Evolutionary conservation across 1,140 invertebrate species (phyloP).

Genomic region (Penaeus vannamei): DNA sequence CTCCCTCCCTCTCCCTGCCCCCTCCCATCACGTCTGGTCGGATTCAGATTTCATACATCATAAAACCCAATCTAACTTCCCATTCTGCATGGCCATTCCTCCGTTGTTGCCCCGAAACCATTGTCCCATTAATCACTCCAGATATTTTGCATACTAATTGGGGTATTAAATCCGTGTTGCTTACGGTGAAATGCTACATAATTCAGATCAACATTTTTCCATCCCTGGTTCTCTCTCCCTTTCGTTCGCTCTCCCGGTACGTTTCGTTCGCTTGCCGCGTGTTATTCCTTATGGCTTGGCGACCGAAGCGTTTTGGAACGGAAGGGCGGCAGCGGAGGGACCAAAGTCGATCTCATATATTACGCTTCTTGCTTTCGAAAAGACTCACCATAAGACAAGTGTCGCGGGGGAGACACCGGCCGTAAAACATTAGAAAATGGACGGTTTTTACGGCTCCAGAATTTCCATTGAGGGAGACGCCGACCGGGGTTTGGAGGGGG

Average conservation of each 20-base stretch:
- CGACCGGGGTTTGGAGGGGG: too few species aligned
- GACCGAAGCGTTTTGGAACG: too few species aligned
- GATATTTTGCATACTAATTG: conserved; percentile 59
- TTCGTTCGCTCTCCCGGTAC: neutral
- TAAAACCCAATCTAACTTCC: conserved; percentile 50
- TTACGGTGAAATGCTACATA: conserved; percentile 57
- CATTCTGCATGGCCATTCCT: neutral
- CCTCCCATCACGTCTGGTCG: conserved; percentile 5
- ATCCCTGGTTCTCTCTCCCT: neutral
- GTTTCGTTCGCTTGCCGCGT: neutral
- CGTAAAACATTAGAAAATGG: conserved; percentile 1
- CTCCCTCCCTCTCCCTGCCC: neutral
- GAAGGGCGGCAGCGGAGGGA: too few species aligned
- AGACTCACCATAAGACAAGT: neutral
- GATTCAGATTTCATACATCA: conserved; percentile 54
- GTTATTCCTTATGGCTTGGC: too few species aligned
- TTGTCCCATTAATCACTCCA: conserved; percentile 42
- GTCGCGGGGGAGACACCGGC: conserved; percentile 4
- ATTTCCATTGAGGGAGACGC: too few species aligned
- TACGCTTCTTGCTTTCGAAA: conserved; percentile 12
- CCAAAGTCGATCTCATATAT: neutral
- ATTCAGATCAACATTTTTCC: conserved; percentile 39
- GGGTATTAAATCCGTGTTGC: conserved; percentile 51
- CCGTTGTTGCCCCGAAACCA: neutral
- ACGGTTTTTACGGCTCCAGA: too few species aligned